These are phyloP conservation scores for Mormyrus hasselquistii DNA, from an alignment of 2,797 vertebrate species.

Conservation along the genomic window DNA sequence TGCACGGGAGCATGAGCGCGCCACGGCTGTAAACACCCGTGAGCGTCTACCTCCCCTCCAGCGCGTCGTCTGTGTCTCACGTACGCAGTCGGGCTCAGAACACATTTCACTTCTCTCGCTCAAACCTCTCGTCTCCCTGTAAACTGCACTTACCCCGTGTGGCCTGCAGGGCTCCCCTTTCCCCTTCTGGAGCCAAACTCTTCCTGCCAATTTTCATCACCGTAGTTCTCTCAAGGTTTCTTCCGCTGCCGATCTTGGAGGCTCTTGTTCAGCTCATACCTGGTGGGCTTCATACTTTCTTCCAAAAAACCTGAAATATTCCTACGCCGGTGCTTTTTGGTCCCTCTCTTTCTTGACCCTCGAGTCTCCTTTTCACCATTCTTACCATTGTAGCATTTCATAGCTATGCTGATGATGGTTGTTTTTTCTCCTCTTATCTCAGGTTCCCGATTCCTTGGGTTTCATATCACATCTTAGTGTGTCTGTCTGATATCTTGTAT, in stretches of 20 bases:
- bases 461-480: background rate
- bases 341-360: background rate
- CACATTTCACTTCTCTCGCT: background rate
- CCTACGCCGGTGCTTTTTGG: background rate
- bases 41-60: background rate
- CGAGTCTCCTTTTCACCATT: background rate
- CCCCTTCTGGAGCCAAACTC: background rate
- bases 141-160: background rate
- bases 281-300: background rate
- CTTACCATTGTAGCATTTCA: background rate
- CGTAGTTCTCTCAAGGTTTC: background rate
- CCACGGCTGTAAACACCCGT: background rate
- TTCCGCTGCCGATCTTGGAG: background rate
- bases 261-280: background rate
- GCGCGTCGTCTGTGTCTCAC: background rate
- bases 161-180: background rate
- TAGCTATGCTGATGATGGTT: background rate
- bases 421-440: background rate
- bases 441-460: background rate
- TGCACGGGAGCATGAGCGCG: background rate
- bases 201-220: background rate
- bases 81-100: background rate
- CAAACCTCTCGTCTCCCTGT: background rate
- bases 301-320: background rate
- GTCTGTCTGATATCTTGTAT: background rate